A percentile compares a stretch with the other conserved stretches of the same genome.
phyloP scores from a whole-genome alignment of 2,113 vertebrate genomes.

The Oncorhynchus tshawytscha region DNA sequence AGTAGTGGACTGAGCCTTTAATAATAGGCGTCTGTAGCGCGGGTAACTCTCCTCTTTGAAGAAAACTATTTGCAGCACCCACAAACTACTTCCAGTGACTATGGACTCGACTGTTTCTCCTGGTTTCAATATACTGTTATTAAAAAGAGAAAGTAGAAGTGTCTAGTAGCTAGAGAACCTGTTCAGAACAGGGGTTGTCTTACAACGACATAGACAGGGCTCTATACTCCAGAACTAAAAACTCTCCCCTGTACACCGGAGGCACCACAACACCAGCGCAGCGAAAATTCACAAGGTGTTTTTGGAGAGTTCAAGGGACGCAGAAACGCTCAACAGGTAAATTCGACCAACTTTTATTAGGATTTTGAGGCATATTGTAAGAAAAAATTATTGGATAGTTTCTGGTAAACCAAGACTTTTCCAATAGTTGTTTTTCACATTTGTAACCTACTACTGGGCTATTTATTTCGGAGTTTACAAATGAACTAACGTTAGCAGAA shows the following conservation, averaged over 20 bases:
- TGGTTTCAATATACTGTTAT: conserved; percentile 40
- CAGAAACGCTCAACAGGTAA: conserved; percentile 5
- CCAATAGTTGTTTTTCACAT: too few species aligned
- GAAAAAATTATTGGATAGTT: too few species aligned
- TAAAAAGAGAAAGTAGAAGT: conserved; percentile 12
- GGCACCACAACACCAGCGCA: background rate
- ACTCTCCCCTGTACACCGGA: conserved; percentile 10
- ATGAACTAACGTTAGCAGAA: background rate
- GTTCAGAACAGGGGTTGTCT: conserved; percentile 26
- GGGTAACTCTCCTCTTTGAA: too few species aligned
- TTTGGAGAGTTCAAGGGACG: background rate
- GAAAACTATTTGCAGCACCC: too few species aligned
- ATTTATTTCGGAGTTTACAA: background rate
- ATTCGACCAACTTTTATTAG: background rate
- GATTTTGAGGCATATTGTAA: too few species aligned
- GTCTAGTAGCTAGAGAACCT: conserved; percentile 11
- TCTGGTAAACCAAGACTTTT: too few species aligned
- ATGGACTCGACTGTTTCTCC: conserved; percentile 23
- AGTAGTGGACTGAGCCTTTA: too few species aligned
- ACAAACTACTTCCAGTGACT: too few species aligned
- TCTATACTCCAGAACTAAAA: background rate
- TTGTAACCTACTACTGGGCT: too few species aligned
- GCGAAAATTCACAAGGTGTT: conserved; percentile 23
- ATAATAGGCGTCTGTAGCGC: too few species aligned
- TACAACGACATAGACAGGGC: background rate